Evolutionary conservation across 1,140 invertebrate species (phyloP), one percentile per base, ranked within the genome.

Genomic region (Thaumetopoea pityocampa): DNA sequence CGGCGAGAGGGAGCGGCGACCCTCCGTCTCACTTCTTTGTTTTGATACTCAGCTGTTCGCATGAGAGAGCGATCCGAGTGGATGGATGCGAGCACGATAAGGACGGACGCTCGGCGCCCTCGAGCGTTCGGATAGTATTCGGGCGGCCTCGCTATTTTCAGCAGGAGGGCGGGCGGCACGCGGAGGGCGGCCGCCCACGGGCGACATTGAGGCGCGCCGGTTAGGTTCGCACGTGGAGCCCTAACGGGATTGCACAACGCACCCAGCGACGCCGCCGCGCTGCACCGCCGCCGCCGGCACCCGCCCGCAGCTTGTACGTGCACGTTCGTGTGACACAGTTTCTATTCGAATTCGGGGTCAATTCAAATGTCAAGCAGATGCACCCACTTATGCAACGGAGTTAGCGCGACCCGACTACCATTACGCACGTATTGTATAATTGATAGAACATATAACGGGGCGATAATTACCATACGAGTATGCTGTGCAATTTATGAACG

Each of bases 41-140:
- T 86, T 85, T 86, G 84, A 84, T 86, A 83, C 82, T 86, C 84
- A 86, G 84, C 84, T 86, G 84, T 85, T 85, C 52, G 62, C 32
- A 47, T 9, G 66, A 72, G 57, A 20, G 70, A 65, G 61, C 68
- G 19, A 35, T 28, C 19, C 16, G 26, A 24, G 30, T 30, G 24
- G 44, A 33, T 19, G 9, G 34, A 27, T 4, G 43, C 17, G 53
- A 18, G 70, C 54, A 55, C 20, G 66, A 78, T 60, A 28, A 62
- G 61, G 69, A 64, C 6, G 37, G 49, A 9, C 10, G 37, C 19
- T 67, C 65, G 69, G 52, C 17, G 35, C 16, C 16, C 23, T 60
- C 70, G 70, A 51, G 41, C 12, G 34, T n/a, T 23, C 35, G 32
- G 23, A 28, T 35, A 26, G 29, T 18, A 49, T 65, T 77, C 72